A percentile compares a stretch with the other conserved stretches of the same genome.
Evolutionary conservation across 2,797 vertebrate species (phyloP).

Genomic region (Pseudomugil gertrudae): DNA sequence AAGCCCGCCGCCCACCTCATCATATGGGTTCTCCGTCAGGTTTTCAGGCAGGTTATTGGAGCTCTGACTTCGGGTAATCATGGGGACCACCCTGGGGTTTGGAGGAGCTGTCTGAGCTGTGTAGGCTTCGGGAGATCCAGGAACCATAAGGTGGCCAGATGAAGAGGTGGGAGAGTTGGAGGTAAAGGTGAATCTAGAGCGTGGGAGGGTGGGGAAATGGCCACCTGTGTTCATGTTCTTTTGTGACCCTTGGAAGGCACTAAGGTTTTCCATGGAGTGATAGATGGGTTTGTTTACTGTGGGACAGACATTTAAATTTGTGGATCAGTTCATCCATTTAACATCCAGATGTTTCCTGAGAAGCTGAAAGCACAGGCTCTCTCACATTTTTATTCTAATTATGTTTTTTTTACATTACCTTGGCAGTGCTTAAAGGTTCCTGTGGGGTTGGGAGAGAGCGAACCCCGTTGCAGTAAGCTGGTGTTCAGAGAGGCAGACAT

Average conservation of each 20-base stretch:
- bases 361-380: slow-evolving; percentile 2
- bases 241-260: slow-evolving; percentile 68
- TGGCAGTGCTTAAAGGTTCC: slow-evolving; percentile 40
- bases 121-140: slow-evolving; percentile 29
- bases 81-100: slow-evolving; percentile 65
- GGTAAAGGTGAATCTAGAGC: slow-evolving; percentile 58
- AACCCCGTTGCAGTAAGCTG: slow-evolving; percentile 49
- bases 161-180: slow-evolving; percentile 46
- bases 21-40: slow-evolving; percentile 80
- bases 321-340: neutral
- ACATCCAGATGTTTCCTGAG: neutral
- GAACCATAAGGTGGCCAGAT: slow-evolving; percentile 66
- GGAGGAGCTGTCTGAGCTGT: neutral
- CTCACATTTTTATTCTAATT: neutral
- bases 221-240: slow-evolving; percentile 23
- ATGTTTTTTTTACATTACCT: slow-evolving; percentile 51
- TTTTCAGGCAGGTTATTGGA: slow-evolving; percentile 82
- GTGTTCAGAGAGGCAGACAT: slow-evolving; percentile 61
- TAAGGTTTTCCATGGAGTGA: slow-evolving; percentile 86
- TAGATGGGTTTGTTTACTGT: slow-evolving; percentile 78
- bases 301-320: neutral
- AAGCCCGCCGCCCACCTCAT: slow-evolving; percentile 64
- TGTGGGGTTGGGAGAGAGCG: slow-evolving; percentile 52
- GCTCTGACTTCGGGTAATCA: slow-evolving; percentile 83
- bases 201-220: slow-evolving; percentile 53